phyloP scores from a whole-genome alignment of 2,888 invertebrate genomes.

The Sycophila texana region DNA sequence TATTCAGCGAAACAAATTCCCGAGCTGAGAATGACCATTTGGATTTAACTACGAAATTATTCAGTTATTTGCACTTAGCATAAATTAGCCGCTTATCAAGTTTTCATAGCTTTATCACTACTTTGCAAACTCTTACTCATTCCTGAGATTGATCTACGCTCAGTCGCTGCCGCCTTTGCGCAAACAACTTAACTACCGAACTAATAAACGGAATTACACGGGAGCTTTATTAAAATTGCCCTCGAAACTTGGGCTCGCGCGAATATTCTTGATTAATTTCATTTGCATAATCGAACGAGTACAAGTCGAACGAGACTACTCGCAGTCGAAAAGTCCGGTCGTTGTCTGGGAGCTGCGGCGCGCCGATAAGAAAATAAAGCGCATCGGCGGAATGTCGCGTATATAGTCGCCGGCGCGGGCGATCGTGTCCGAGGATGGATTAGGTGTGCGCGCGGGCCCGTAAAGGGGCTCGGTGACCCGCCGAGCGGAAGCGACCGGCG shows the following conservation, averaged over 20 bases:
- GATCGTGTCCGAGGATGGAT: not conserved
- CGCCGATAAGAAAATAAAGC: not conserved
- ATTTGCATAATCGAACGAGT: too few species aligned
- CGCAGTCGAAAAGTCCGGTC: not conserved
- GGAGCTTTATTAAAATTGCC: not conserved
- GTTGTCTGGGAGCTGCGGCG: not conserved
- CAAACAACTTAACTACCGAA: not conserved
- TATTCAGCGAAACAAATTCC: not conserved
- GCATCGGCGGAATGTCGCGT: not conserved
- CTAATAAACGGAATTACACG: slow-evolving; percentile 3
- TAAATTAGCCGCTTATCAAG: slow-evolving; percentile 8
- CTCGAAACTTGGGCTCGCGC: too few species aligned
- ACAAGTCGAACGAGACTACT: too few species aligned
- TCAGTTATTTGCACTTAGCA: not conserved
- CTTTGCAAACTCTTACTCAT: too few species aligned
- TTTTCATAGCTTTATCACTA: not conserved
- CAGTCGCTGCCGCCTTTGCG: too few species aligned
- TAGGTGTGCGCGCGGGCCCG: not conserved
- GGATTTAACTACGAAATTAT: slow-evolving; percentile 9
- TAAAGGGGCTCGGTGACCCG: not conserved
- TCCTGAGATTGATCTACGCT: too few species aligned
- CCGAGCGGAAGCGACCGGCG: not conserved
- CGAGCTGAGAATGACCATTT: slow-evolving; percentile 4
- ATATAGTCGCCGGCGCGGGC: too few species aligned
- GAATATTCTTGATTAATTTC: too few species aligned